phyloP scores from a whole-genome alignment of 2,888 invertebrate species.

The Agrotis clavis region DNA sequence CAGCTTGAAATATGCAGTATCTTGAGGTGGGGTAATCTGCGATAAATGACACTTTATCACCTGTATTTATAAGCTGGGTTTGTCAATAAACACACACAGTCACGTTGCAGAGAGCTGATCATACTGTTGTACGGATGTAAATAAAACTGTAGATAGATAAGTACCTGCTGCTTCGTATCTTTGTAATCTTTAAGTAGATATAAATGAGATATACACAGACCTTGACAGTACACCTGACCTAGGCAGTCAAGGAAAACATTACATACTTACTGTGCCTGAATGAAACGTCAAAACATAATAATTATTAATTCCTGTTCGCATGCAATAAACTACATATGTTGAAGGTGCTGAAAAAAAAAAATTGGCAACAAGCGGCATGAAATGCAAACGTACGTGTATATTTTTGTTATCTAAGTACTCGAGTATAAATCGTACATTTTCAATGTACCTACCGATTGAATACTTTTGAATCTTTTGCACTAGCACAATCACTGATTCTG shows the following conservation, averaged over 20 bases:
- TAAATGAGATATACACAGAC: constrained; percentile 25
- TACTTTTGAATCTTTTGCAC: too few species aligned
- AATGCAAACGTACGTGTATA: not conserved
- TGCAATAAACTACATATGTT: not conserved
- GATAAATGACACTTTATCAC: constrained; percentile 16
- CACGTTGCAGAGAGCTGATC: constrained; percentile 27
- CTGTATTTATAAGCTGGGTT: not conserved
- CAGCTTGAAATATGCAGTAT: not conserved
- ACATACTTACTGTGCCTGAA: constrained; percentile 6
- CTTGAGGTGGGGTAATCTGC: not conserved
- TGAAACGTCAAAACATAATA: constrained; percentile 25
- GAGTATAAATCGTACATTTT: not conserved
- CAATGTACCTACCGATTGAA: not conserved
- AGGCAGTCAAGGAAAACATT: constrained; percentile 11
- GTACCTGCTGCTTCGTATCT: constrained; percentile 18
- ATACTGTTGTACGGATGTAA: constrained; percentile 39
- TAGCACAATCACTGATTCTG: too few species aligned
- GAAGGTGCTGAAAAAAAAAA: constrained; percentile 11
- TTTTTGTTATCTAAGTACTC: not conserved
- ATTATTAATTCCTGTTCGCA: not conserved
- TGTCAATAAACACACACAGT: constrained; percentile 29
- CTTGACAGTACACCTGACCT: constrained; percentile 38
- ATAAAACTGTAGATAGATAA: constrained; percentile 26
- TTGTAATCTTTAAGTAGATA: constrained; percentile 12
- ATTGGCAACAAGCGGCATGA: constrained; percentile 13